These are phyloP conservation scores for Hirudinaria manillensis DNA, from an alignment of 2,888 invertebrate genomes.

Conservation along the genomic window DNA sequence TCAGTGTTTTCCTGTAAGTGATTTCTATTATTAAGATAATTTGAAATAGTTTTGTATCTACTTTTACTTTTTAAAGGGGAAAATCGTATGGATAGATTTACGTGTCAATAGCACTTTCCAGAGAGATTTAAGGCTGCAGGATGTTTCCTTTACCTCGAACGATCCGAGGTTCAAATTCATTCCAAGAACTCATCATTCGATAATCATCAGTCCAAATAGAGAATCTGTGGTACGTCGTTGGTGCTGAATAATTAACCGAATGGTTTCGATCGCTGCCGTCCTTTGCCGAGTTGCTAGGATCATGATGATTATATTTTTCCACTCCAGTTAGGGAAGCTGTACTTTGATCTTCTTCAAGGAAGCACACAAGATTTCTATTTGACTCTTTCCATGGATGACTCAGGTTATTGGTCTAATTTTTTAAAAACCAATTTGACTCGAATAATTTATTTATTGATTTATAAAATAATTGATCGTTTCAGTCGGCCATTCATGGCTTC, in stretches of 20 bases:
- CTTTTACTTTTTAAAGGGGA: slow-evolving; percentile 60
- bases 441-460: not conserved
- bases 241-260: not conserved
- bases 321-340: slow-evolving; percentile 59
- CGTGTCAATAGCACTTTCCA: slow-evolving; percentile 75
- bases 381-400: slow-evolving; percentile 65
- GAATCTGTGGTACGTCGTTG: not conserved
- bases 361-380: slow-evolving; percentile 73
- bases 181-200: slow-evolving; percentile 48
- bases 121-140: slow-evolving; percentile 70
- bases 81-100: slow-evolving; percentile 70
- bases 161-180: slow-evolving; percentile 63
- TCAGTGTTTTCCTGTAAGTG: slow-evolving; percentile 70
- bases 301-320: not conserved
- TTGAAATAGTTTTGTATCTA: not conserved
- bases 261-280: slow-evolving; percentile 21
- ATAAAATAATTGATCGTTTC: slow-evolving; percentile 37
- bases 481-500: slow-evolving; percentile 66
- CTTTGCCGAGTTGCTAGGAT: not conserved
- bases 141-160: slow-evolving; percentile 62
- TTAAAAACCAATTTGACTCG: not conserved
- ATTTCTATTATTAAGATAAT: not conserved
- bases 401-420: slow-evolving; percentile 58
- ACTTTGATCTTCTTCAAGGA: slow-evolving; percentile 67
- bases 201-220: not conserved